Evolutionary conservation across 2,113 vertebrate genomes (phyloP).

Genomic region (Hypomesus transpacificus): DNA sequence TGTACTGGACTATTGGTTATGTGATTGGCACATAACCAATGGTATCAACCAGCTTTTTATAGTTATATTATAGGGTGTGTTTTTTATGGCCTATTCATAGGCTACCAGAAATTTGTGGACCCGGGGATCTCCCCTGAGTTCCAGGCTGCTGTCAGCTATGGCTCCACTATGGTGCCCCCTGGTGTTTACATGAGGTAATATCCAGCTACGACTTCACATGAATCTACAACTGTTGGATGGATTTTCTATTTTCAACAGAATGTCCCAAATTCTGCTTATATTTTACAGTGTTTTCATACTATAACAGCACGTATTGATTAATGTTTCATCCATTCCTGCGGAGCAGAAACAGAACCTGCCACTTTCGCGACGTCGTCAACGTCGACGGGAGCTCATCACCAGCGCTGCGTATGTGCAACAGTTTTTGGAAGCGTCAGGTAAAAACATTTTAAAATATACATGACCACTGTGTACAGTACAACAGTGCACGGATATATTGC

Average conservation of each 20-base stretch:
- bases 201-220: too few species aligned
- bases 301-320: too few species aligned
- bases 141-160: conserved; percentile 63
- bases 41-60: too few species aligned
- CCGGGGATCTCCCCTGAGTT: conserved; percentile 79
- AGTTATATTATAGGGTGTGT: not conserved
- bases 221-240: too few species aligned
- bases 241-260: not conserved
- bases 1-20: too few species aligned
- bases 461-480: not conserved
- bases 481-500: not conserved
- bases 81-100: conserved; percentile 48
- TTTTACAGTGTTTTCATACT: not conserved
- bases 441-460: not conserved
- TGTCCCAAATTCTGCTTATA: not conserved
- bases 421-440: conserved; percentile 91
- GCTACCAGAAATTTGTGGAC: conserved; percentile 81
- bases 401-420: conserved; percentile 87
- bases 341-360: conserved; percentile 77
- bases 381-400: conserved; percentile 51
- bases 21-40: too few species aligned
- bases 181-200: conserved; percentile 85
- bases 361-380: conserved; percentile 60
- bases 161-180: conserved; percentile 80
- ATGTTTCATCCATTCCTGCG: not conserved